A percentile compares a stretch with the other conserved stretches of the same genome.
phyloP scores from a whole-genome alignment of 2,888 invertebrate genomes.

The Thereva unica region DNA sequence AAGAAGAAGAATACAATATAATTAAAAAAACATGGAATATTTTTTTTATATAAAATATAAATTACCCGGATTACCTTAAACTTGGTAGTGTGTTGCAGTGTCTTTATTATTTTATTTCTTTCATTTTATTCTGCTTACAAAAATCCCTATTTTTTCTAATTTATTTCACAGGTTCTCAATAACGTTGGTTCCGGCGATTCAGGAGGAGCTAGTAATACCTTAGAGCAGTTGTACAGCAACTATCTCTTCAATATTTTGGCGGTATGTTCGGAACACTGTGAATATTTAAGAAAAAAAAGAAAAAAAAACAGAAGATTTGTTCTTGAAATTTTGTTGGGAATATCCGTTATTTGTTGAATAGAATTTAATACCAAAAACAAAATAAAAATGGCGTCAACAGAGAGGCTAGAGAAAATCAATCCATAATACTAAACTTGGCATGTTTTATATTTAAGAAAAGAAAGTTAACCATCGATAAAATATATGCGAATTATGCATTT shows the following conservation, averaged over 20 bases:
- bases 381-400: background rate
- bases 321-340: background rate
- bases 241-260: slow-evolving; percentile 35
- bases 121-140: slow-evolving; percentile 17
- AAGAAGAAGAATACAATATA: no score
- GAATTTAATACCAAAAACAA: background rate
- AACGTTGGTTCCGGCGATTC: slow-evolving; percentile 35
- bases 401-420: background rate
- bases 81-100: no score
- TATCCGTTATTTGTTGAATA: background rate
- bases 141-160: slow-evolving; percentile 15
- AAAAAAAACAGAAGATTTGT: slow-evolving; percentile 6
- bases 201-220: slow-evolving; percentile 35
- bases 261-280: slow-evolving; percentile 31
- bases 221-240: slow-evolving; percentile 35
- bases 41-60: no score
- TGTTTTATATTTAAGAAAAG: no score
- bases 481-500: no score
- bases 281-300: slow-evolving; percentile 22
- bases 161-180: slow-evolving; percentile 35
- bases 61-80: no score
- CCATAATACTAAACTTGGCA: no score
- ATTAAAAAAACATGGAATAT: no score
- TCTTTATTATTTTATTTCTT: slow-evolving; percentile 14
- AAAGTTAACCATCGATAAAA: no score